Evolutionary conservation across 2,797 vertebrate species (phyloP).

Genomic region (Sebastes hopkinsi): DNA sequence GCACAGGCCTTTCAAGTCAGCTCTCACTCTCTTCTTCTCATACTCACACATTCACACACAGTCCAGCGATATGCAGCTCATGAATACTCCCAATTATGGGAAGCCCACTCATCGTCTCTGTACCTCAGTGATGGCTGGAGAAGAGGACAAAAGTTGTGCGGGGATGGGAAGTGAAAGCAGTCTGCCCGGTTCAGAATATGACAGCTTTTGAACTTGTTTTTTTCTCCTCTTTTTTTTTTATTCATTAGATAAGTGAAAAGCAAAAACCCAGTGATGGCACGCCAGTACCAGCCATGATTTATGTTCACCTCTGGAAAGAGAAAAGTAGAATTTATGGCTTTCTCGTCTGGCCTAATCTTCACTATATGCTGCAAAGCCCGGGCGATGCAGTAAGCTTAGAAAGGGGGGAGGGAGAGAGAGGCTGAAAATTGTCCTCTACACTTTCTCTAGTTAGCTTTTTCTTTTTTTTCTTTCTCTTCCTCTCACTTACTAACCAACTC

Average conservation of each 20-base stretch:
- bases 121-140: conserved; percentile 40
- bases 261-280: conserved; percentile 78
- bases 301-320: conserved; percentile 80
- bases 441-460: conserved; percentile 66
- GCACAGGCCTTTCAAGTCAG: conserved; percentile 60
- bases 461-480: conserved; percentile 34
- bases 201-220: conserved; percentile 75
- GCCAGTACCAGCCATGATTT: conserved; percentile 77
- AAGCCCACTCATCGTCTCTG: conserved; percentile 55
- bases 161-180: conserved; percentile 39
- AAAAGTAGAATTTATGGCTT: conserved; percentile 83
- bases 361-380: conserved; percentile 72
- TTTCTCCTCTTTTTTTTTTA: conserved; percentile 60
- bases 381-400: conserved; percentile 69
- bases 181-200: conserved; percentile 44
- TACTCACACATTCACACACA: conserved; percentile 14
- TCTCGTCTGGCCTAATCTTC: conserved; percentile 76
- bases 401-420: conserved; percentile 34
- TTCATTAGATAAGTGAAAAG: conserved; percentile 86
- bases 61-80: conserved; percentile 57
- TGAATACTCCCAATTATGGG: conserved; percentile 68
- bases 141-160: conserved; percentile 51
- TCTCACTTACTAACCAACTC: conserved; percentile 75
- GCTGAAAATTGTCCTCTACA: conserved; percentile 71
- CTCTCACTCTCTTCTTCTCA: conserved; percentile 49